Evolutionary conservation across 2,797 vertebrate genomes (phyloP).

Genomic region (Esox lucius): DNA sequence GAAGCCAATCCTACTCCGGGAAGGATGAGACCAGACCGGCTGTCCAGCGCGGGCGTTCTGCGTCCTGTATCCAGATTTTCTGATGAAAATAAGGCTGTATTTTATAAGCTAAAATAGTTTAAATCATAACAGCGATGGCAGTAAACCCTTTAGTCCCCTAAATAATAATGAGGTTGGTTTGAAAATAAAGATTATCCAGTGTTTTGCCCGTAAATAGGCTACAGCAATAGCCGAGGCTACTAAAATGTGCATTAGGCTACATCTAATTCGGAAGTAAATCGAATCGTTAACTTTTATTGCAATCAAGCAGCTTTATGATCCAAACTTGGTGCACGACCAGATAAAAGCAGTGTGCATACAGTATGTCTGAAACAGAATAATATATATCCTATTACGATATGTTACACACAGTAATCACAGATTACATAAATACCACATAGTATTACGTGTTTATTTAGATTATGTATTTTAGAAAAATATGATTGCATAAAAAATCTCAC

Average conservation of each 20-base stretch:
- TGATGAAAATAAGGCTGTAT: constrained; percentile 32
- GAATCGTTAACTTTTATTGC: constrained; percentile 8
- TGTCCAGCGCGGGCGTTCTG: constrained; percentile 59
- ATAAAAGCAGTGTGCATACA: not conserved
- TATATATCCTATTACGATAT: not conserved
- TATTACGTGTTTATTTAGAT: too few relatives aligned
- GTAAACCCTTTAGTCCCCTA: not conserved
- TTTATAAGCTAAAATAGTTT: not conserved
- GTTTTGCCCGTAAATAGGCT: not conserved
- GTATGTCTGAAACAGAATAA: not conserved
- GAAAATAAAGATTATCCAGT: not conserved
- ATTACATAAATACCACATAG: not conserved
- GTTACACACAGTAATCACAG: not conserved
- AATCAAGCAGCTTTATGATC: constrained; percentile 1
- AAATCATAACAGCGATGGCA: not conserved
- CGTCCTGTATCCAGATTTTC: constrained; percentile 45
- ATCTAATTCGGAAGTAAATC: not conserved
- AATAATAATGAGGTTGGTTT: not conserved
- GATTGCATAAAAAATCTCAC: constrained; percentile 63
- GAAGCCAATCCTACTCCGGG: constrained; percentile 69
- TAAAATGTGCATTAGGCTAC: not conserved
- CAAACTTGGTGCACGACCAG: constrained; percentile 4
- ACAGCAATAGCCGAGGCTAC: not conserved
- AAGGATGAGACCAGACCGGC: constrained; percentile 68
- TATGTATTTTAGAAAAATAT: constrained; percentile 14